phyloP scores from a whole-genome alignment of 2,797 vertebrate genomes.

The Notamacropus eugenii region DNA sequence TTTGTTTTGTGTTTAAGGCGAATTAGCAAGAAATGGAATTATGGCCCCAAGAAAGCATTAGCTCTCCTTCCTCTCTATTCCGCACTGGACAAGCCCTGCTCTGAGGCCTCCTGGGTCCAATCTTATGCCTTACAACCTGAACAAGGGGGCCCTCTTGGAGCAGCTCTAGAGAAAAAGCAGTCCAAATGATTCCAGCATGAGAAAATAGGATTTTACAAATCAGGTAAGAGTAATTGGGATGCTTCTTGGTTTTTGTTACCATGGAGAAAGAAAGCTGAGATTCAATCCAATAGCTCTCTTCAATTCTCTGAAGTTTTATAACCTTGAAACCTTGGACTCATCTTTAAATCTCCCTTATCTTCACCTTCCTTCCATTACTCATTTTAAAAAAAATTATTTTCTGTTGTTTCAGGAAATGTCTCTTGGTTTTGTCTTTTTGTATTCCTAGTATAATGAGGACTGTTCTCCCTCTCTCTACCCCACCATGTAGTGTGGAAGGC shows the following conservation, averaged over 20 bases:
- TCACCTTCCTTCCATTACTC: background rate
- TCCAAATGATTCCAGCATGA: background rate
- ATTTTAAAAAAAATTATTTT: background rate
- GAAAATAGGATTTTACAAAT: background rate
- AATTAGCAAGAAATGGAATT: background rate
- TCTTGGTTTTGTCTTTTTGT: background rate
- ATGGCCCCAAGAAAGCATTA: background rate
- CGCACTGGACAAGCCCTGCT: background rate
- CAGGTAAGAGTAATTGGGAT: background rate
- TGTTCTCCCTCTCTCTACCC: accelerated
- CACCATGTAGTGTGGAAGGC: background rate
- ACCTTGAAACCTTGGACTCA: background rate
- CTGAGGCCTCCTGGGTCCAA: background rate
- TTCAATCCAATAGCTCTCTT: background rate
- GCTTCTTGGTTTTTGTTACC: background rate
- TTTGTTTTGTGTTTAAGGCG: background rate
- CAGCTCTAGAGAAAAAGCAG: background rate
- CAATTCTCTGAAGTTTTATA: background rate
- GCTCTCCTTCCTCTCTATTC: background rate
- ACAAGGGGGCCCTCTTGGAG: background rate
- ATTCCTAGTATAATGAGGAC: background rate
- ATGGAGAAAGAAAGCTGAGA: background rate
- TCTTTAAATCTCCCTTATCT: background rate
- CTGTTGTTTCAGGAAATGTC: background rate
- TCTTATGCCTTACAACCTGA: background rate